phyloP scores from a whole-genome alignment of 2,113 vertebrate species.

The Gymnocephalus cernua region DNA sequence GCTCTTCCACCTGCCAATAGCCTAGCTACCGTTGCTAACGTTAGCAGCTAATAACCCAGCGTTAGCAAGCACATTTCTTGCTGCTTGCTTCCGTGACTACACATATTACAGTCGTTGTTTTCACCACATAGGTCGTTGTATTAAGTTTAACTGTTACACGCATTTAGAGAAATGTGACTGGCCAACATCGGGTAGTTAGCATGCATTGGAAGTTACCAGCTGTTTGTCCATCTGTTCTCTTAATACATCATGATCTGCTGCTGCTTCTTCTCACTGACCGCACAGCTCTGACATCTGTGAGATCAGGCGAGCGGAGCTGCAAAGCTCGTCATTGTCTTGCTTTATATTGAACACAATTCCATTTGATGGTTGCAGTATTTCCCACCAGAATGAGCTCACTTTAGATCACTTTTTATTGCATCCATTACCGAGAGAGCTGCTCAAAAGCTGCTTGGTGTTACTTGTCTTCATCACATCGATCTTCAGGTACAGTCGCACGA shows the following conservation, averaged over 20 bases:
- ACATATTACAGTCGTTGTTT: neutral
- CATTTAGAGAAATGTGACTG: neutral
- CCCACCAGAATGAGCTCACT: neutral
- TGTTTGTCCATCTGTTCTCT: constrained; percentile 37
- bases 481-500: neutral
- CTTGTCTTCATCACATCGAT: no score
- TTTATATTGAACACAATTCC: no score
- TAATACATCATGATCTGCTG: no score
- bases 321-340: neutral
- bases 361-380: neutral
- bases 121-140: fast-evolving
- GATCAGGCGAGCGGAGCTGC: neutral
- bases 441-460: neutral
- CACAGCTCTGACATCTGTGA: neutral
- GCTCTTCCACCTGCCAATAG: constrained; percentile 19
- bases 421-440: neutral
- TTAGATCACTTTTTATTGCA: no score
- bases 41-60: constrained; percentile 43
- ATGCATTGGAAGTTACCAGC: constrained; percentile 30
- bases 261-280: neutral
- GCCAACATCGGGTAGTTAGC: neutral
- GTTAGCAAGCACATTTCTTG: constrained; percentile 9
- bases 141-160: no score
- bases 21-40: constrained; percentile 6
- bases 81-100: fast-evolving